Conservation (phyloP, 30 jellyfish, hydroid and myxozoan genomes). For the Chironex yamaguchii region DNA sequence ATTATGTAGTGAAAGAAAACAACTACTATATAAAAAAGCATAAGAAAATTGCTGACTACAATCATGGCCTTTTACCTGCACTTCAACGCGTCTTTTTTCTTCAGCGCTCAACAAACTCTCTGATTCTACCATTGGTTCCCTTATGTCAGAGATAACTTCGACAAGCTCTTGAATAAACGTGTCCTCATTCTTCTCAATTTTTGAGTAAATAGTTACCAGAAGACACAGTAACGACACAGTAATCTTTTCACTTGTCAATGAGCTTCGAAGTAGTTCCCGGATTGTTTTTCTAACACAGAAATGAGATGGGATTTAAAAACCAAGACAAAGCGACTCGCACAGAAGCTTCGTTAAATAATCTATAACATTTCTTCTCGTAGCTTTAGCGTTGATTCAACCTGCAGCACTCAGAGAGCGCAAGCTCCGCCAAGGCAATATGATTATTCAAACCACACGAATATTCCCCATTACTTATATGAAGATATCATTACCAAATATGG, state of each 20-base stretch:
- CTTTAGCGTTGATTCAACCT: too few relatives aligned
- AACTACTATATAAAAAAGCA: neutral
- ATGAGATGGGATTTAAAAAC: too few relatives aligned
- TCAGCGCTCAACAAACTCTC: constrained; percentile 47
- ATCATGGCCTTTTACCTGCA: constrained; percentile 50
- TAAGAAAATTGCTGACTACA: too few relatives aligned
- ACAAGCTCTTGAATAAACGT: constrained; percentile 71
- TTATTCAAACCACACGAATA: too few relatives aligned
- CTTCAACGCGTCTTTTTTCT: constrained; percentile 35
- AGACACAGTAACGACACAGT: constrained; percentile 69
- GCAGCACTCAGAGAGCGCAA: too few relatives aligned
- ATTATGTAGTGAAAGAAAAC: neutral
- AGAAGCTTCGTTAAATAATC: too few relatives aligned
- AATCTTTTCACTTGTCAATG: constrained; percentile 65
- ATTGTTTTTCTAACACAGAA: constrained; percentile 57
- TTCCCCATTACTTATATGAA: too few relatives aligned
- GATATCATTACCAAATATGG: too few relatives aligned
- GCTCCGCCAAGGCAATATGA: too few relatives aligned
- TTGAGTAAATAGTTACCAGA: constrained; percentile 70
- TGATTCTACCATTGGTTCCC: constrained; percentile 85
- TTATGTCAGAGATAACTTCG: constrained; percentile 89
- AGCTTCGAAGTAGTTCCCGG: constrained; percentile 65
- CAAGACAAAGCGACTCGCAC: too few relatives aligned
- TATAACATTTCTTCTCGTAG: too few relatives aligned
- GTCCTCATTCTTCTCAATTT: constrained; percentile 65